Evolutionary conservation across 2,113 vertebrate genomes (phyloP), one percentile per base, ranked within the genome.

Genomic region (Elgaria multicarinata): DNA sequence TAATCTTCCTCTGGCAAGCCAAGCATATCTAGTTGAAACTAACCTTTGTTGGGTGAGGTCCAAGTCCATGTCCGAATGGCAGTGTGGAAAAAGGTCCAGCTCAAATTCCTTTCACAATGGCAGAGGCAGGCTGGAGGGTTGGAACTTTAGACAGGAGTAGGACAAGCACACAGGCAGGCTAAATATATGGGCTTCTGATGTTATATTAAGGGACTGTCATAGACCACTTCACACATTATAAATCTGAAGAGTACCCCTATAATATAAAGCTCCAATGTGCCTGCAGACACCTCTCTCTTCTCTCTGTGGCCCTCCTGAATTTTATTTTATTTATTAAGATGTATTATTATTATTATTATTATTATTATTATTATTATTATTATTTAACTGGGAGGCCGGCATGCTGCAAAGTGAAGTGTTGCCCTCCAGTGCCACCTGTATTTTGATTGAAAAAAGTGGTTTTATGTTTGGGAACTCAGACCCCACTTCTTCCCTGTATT

Each of bases 1-100:
- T 77, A 64, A 33, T 46, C 44, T 90, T 44, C 20, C 81, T 90
- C 91, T 91, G 33, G 39, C 72, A 3, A 69, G 53, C 71, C 91
- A 74, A 82, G 91, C 89, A 92, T 91, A 83, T 50, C 24, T 24
- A 36, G 1, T n/a, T 66, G 44, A 76, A 76, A 28, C 22, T 64
- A 83, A n/a, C 28, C 55, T 83, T 67, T 36, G 55, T 50, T 76
- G 46, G n/a, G n/a, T 66, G 6, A 53, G 64, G 31, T 66, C 58
- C 18, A 64, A 58, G 75, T 6, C 87, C 55, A 66, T 5, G 2
- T 74, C 83, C 42, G 74, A 88, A 33, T 2, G 20, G 22, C 42
- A 83, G 13, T 42, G 26, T 39, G 42, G 50, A 88, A 81, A 72
- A n/a, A 72, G 1, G 36, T 26, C n/a, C 46, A 13, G 28, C n/a